Evolutionary conservation across 2,888 invertebrate species (phyloP).

Genomic region (Mechanitis messenoides): DNA sequence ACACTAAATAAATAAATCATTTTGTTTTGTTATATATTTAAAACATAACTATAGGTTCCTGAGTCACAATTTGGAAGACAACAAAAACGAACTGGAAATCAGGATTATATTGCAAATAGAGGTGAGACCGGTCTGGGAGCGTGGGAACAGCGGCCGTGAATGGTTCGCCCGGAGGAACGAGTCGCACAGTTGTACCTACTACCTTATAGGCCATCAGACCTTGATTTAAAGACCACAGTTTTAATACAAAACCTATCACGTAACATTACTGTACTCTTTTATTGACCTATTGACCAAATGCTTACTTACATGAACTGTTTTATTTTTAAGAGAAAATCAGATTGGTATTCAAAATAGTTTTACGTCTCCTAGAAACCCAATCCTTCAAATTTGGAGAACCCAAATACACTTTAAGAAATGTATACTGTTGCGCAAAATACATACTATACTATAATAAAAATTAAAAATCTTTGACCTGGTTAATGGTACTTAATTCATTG

Average conservation of each 20-base stretch:
- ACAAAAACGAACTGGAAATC: slow-evolving; percentile 6
- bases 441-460: no score
- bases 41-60: no score
- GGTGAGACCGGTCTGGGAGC: slow-evolving; percentile 6
- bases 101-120: slow-evolving; percentile 12
- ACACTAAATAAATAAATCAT: no score
- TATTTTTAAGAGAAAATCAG: slow-evolving; percentile 1
- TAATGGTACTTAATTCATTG: no score
- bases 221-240: neutral
- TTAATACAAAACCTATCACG: neutral
- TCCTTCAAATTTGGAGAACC: no score
- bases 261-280: slow-evolving; percentile 17
- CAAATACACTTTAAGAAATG: no score
- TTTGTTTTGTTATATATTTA: no score
- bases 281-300: slow-evolving; percentile 5
- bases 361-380: no score
- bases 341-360: no score
- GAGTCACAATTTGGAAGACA: slow-evolving; percentile 12
- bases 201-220: neutral
- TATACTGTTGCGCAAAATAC: no score
- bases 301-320: neutral
- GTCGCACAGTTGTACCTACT: slow-evolving; percentile 12
- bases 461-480: no score
- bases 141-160: slow-evolving; percentile 20
- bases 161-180: slow-evolving; percentile 8